Evolutionary conservation across 1,140 invertebrate genomes (phyloP).

Genomic region (Drosophila yakuba): DNA sequence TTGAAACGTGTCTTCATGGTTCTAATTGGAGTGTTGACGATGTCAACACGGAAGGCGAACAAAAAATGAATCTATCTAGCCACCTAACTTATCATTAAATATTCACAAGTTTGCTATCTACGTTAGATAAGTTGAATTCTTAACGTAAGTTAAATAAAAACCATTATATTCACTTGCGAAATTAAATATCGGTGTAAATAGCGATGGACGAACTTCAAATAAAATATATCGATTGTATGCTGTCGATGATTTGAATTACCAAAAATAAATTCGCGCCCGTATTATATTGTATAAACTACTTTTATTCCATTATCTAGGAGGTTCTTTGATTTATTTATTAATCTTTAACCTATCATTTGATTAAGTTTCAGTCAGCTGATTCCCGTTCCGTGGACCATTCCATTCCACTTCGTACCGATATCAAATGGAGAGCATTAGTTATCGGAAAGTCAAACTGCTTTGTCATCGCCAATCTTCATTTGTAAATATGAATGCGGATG

Average conservation of each 20-base stretch:
- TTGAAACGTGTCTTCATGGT: conserved; percentile 96
- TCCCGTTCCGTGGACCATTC: not conserved
- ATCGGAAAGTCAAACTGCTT: not conserved
- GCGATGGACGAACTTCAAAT: not conserved
- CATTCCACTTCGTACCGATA: not conserved
- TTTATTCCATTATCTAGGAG: too few species aligned
- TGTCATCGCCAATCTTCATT: conserved; percentile 10
- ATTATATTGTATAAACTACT: too few species aligned
- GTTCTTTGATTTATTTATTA: too few species aligned
- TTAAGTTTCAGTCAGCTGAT: not conserved
- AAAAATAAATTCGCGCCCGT: not conserved
- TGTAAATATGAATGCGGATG: conserved; percentile 37
- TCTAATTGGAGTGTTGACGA: conserved; percentile 1
- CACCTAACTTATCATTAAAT: conserved; percentile 4
- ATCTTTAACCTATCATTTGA: not conserved
- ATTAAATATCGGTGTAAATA: conserved; percentile 17
- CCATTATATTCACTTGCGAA: conserved; percentile 26
- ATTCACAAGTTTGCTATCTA: conserved; percentile 17
- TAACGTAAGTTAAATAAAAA: conserved; percentile 10
- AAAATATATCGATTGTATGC: not conserved
- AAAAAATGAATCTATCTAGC: not conserved
- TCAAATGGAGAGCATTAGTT: not conserved
- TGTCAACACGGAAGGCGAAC: conserved; percentile 11
- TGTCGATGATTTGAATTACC: not conserved
- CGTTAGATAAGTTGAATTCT: conserved; percentile 5